Evolutionary conservation across 2,797 vertebrate genomes (phyloP).

Genomic region (Iguana delicatissima): DNA sequence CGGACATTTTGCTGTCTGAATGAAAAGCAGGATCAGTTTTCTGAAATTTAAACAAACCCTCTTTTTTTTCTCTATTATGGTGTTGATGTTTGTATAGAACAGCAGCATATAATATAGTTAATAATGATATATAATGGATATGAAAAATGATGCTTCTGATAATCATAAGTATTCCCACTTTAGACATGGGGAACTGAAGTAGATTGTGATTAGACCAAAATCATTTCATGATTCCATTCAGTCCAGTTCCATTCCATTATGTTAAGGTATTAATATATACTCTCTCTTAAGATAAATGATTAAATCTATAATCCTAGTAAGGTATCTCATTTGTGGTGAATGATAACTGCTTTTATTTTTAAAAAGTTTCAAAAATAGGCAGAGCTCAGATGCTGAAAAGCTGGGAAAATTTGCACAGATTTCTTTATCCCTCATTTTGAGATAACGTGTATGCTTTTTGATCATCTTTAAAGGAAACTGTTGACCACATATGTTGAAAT

Average conservation of each 20-base stretch:
- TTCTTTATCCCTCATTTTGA: conserved; percentile 72
- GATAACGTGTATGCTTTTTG: conserved; percentile 67
- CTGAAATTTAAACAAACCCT: not conserved
- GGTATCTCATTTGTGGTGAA: conserved; percentile 55
- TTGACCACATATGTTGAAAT: conserved; percentile 70
- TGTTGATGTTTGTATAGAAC: not conserved
- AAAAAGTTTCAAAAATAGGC: conserved; percentile 46
- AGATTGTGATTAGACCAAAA: not conserved
- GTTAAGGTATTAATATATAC: not conserved
- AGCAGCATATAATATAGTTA: not conserved
- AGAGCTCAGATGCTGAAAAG: conserved; percentile 52
- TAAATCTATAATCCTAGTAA: conserved; percentile 24
- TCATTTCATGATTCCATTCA: not conserved
- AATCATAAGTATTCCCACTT: not conserved
- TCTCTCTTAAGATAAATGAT: not conserved
- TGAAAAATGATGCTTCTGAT: not conserved
- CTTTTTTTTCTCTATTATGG: not conserved
- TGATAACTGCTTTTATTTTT: conserved; percentile 26
- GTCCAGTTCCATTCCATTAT: not conserved
- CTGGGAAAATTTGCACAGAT: conserved; percentile 65
- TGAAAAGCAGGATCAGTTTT: not conserved
- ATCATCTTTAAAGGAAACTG: conserved; percentile 71
- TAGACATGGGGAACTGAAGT: not conserved
- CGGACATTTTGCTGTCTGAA: not conserved
- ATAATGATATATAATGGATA: not conserved